Evolutionary conservation across 2,888 invertebrate species (phyloP).

Genomic region (Hydrotaea cyrtoneurina): DNA sequence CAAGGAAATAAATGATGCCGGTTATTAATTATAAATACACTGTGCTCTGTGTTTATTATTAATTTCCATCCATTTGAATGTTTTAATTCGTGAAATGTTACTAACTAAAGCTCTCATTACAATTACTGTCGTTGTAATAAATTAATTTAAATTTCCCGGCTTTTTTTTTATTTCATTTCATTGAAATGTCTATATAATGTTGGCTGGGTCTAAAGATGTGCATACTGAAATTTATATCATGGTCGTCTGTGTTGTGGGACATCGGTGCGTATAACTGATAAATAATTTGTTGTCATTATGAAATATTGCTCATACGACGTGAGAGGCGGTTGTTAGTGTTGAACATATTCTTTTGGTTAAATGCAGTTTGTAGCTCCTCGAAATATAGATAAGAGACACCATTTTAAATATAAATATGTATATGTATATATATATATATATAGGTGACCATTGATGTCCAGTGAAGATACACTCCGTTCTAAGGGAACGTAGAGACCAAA

Average conservation of each 20-base stretch:
- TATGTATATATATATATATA: too few relatives aligned
- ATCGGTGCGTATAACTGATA: slow-evolving; percentile 21
- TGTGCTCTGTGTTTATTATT: neutral
- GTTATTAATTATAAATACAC: slow-evolving; percentile 3
- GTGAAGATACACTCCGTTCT: too few relatives aligned
- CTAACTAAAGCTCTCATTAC: slow-evolving; percentile 5
- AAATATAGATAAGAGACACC: too few relatives aligned
- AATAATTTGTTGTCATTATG: neutral
- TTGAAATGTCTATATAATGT: too few relatives aligned
- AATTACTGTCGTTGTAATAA: neutral
- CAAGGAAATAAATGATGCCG: neutral
- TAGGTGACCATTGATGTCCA: too few relatives aligned
- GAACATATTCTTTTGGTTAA: too few relatives aligned
- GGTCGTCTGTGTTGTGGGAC: neutral
- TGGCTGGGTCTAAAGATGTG: too few relatives aligned
- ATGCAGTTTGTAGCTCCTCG: too few relatives aligned
- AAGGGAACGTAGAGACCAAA: too few relatives aligned
- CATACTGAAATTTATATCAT: neutral
- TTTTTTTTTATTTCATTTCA: neutral
- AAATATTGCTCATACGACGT: slow-evolving; percentile 12
- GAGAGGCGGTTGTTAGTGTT: too few relatives aligned
- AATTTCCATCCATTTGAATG: neutral
- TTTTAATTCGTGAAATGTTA: neutral
- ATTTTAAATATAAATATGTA: too few relatives aligned
- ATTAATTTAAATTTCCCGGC: neutral